Evolutionary conservation across 1,140 invertebrate genomes (phyloP), one percentile per base, ranked within the genome.

Genomic region (Patella vulgata): DNA sequence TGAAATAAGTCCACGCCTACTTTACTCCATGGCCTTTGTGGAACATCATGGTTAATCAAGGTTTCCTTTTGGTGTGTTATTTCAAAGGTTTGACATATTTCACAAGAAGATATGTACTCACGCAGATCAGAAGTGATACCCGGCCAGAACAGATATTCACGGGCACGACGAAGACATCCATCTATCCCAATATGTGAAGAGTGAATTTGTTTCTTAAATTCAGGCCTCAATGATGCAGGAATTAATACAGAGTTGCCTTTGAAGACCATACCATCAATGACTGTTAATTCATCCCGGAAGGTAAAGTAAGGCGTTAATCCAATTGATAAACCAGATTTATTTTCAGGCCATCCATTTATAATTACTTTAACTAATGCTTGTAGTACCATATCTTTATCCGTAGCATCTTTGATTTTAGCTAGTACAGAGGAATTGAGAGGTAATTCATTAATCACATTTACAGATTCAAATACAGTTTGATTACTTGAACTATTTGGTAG

Each of bases 171-270:
- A 0, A 65, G 46, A 48, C 65, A 64, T 23, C 64, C 60, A 54
- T 68, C 65, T 12, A 68, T 53, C 12, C 69, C 61, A 47, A 54
- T 69, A 23, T 69, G 62, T 25, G 66, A 57, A n/a, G 50, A 33
- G 42, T 69, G 66, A 23, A 64, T 54, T 27, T 51, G 46, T 28
- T 56, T n/a, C 31, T 52, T 17, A 0, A 68, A 59, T 14, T 68
- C 36, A 2, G 5, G 9, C 1, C 59, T 31, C 39, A 71, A 14
- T 23, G 17, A 30, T 21, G 50, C n/a, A 14, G 58, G 64, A n/a
- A 68, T 65, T 0, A 71, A 39, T 11, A 21, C 42, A 14, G 57
- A 21, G 23, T 59, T 33, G 3, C 69, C 61, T 43, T 39, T 6
- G 17, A 61, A 64, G 19, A 68, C 25, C 2, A 68, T 54, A 36